Conservation (phyloP, 2,888 invertebrate genomes). For the Macrophya annulata region DNA sequence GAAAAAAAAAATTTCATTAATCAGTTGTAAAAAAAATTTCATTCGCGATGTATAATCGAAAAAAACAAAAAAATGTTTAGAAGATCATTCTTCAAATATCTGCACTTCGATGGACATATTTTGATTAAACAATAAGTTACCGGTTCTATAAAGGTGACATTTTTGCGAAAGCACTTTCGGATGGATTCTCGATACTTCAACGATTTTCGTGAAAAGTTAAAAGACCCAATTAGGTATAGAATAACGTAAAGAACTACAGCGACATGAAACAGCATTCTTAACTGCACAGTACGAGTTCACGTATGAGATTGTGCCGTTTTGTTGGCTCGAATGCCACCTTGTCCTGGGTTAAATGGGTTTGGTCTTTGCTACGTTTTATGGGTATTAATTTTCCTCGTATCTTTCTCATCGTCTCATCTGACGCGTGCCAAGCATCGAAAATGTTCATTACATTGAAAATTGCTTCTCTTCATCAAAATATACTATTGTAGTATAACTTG, state of each 20-base stretch:
- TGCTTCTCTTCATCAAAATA: background rate
- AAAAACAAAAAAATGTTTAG: background rate
- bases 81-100: background rate
- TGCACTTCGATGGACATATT: background rate
- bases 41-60: background rate
- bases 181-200: constrained; percentile 25
- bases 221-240: constrained; percentile 59
- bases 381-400: constrained; percentile 46
- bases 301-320: constrained; percentile 52
- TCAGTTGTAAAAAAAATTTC: background rate
- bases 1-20: constrained; percentile 62
- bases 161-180: constrained; percentile 12
- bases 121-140: constrained; percentile 9
- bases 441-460: constrained; percentile 24
- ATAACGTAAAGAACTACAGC: constrained; percentile 60
- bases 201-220: constrained; percentile 27
- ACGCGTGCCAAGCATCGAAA: constrained; percentile 47
- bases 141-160: background rate
- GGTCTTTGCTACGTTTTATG: constrained; percentile 49
- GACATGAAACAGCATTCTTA: constrained; percentile 50
- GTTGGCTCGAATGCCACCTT: constrained; percentile 36
- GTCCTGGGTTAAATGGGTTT: constrained; percentile 45
- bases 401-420: constrained; percentile 20
- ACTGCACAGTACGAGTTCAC: constrained; percentile 47
- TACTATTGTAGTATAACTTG: background rate